A percentile compares a stretch with the other conserved stretches of the same genome.
Evolutionary conservation across 1,140 invertebrate genomes (phyloP).

Genomic region (Papilio machaon): DNA sequence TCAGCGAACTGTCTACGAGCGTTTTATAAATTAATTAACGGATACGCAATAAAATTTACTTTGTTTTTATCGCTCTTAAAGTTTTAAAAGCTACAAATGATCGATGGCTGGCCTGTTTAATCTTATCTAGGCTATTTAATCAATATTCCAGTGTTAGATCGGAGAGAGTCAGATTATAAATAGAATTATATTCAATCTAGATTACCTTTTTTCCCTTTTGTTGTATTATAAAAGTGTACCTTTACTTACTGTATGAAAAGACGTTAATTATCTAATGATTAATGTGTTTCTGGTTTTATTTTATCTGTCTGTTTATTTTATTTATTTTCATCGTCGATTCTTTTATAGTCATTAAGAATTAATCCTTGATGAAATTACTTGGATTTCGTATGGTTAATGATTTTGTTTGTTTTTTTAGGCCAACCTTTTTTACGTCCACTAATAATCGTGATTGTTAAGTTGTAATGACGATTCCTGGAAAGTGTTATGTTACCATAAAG

Average conservation of each 20-base stretch:
- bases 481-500: not conserved
- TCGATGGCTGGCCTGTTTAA: not conserved
- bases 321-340: not conserved
- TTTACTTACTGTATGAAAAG: not conserved
- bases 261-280: not conserved
- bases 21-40: not conserved
- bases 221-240: not conserved
- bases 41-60: slow-evolving; percentile 54
- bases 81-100: not conserved
- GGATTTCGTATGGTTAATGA: not conserved
- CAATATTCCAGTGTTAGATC: slow-evolving; percentile 16
- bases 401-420: not conserved
- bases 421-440: not conserved
- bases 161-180: slow-evolving; percentile 15
- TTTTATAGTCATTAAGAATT: not conserved
- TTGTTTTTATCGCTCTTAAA: not conserved
- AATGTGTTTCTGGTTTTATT: not conserved
- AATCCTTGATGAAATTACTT: not conserved
- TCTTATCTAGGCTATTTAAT: slow-evolving; percentile 24
- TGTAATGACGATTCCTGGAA: not conserved
- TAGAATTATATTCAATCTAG: not conserved
- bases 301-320: not conserved
- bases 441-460: not conserved
- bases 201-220: not conserved
- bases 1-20: not conserved